Base-by-base conservation (phyloP, 2,113 vertebrate genomes). In the Gnathonemus longibarbis region DNA sequence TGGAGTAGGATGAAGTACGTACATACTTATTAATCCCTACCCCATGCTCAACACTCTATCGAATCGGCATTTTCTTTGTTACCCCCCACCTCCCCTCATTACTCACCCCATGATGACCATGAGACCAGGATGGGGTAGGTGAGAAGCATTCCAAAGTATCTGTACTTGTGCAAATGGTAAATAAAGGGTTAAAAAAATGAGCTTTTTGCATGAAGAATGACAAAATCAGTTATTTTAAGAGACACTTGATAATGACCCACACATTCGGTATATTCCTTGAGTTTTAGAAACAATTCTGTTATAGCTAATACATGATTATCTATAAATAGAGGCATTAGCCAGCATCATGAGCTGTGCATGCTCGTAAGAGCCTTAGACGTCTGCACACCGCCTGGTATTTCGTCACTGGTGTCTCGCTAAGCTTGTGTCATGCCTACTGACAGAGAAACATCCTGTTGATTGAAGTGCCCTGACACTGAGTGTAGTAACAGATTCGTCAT, bases 271-370 rank as follows among this genome's bases (percentile, higher is more conserved):
- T 85, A 87, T 92, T 19, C 84, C 88, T 91, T 90, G 89, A 88
- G 91, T 90, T 89, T 91, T 91, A 90, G 77, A 45, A 74, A 85
- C 89, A 89, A 92, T 92, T 95, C 91, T 93, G 92, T 92, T 94
- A 92, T 91, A 88, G 91, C 93, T 94, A 94, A 92, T 94, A 92
- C 92, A 92, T 94, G 95, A 94, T 96, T 94, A 95, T 93, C 95
- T 96, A 95, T 95, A 94, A 95, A 95, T 95, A 96, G 94, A 90
- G 92, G 93, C 89, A 92, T 95, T 94, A 95, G 92, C 93, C 92
- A 92, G 90, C 89, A 93, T 94, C 92, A 94, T 94, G 93, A 93
- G 90, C 93, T 91, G 91, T 90, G 91, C 89, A 88, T 90, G 89
- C 88, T 89, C 89, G 70, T 94, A 95, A 95, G 94, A 94, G 94